phyloP scores from a whole-genome alignment of 1,140 invertebrate species.

The Drosophila mayri region DNA sequence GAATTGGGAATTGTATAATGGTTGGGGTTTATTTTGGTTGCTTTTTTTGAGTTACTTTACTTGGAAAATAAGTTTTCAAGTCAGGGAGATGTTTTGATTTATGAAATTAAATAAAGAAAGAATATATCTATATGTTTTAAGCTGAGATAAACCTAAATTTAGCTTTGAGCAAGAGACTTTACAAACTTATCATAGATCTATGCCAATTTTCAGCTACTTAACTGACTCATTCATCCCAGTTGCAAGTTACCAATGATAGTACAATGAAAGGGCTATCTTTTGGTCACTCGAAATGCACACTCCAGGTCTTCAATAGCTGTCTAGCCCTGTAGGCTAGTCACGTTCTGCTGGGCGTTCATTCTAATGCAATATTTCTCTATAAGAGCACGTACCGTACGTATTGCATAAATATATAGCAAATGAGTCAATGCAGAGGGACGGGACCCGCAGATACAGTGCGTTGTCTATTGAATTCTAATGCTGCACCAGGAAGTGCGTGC shows the following conservation, averaged over 20 bases:
- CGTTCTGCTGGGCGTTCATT: slow-evolving; percentile 50
- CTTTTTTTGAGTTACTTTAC: not conserved
- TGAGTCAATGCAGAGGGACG: slow-evolving; percentile 31
- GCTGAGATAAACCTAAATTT: not conserved
- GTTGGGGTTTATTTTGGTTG: slow-evolving; percentile 11
- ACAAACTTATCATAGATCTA: not conserved
- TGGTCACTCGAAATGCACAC: not conserved
- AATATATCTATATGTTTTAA: not conserved
- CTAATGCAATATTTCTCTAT: slow-evolving; percentile 65
- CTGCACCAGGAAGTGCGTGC: slow-evolving; percentile 79
- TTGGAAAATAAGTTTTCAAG: not conserved
- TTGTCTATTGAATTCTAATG: slow-evolving; percentile 76
- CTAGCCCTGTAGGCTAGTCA: slow-evolving; percentile 26
- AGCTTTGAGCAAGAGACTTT: not conserved
- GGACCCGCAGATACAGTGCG: slow-evolving; percentile 32
- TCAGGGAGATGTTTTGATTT: not conserved
- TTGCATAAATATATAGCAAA: slow-evolving; percentile 59
- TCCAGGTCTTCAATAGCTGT: not conserved
- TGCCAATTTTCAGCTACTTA: too few relatives aligned
- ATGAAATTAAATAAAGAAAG: not conserved
- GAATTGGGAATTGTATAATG: slow-evolving; percentile 9
- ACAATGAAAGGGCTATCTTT: not conserved
- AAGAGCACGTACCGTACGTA: slow-evolving; percentile 62
- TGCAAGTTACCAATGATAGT: not conserved
- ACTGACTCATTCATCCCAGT: not conserved